Evolutionary conservation across 2,113 vertebrate genomes (phyloP).

Genomic region (Xiphophorus maculatus): DNA sequence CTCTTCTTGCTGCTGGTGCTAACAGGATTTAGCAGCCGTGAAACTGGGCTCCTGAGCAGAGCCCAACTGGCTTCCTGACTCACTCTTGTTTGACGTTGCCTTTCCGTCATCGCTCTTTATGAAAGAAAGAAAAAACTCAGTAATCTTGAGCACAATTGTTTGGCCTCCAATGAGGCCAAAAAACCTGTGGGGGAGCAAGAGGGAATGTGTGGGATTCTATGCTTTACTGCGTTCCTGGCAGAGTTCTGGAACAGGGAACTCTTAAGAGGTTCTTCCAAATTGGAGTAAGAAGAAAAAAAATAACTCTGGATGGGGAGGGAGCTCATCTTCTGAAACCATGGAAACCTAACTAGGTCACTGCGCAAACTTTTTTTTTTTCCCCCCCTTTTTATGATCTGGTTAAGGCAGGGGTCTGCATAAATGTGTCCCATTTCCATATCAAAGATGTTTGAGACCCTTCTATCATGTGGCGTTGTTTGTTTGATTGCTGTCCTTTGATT

Average conservation of each 20-base stretch:
- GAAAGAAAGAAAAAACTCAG: constrained; percentile 18
- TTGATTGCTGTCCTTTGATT: constrained; percentile 65
- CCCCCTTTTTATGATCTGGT: constrained; percentile 66
- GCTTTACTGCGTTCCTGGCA: constrained; percentile 35
- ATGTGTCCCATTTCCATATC: constrained; percentile 79
- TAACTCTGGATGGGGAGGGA: constrained; percentile 19
- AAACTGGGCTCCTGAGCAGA: constrained; percentile 67
- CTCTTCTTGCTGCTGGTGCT: constrained; percentile 56
- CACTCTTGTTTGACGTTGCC: constrained; percentile 31
- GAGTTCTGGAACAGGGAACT: constrained; percentile 49
- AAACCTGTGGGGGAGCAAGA: constrained; percentile 34
- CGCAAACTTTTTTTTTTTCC: constrained; percentile 69
- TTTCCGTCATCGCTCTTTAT: constrained; percentile 1
- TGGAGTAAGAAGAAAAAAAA: constrained; percentile 18
- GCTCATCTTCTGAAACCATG: constrained; percentile 77
- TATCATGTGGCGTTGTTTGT: constrained; percentile 65
- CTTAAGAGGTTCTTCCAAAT: constrained; percentile 48
- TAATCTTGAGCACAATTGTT: constrained; percentile 53
- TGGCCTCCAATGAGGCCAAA: constrained; percentile 21
- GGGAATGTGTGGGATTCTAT: constrained; percentile 22
- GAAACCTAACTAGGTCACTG: constrained; percentile 83
- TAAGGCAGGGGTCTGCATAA: constrained; percentile 71
- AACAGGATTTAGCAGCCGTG: constrained; percentile 78
- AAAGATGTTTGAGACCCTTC: constrained; percentile 69
- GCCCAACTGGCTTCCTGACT: constrained; percentile 68